phyloP scores from a whole-genome alignment of 2,113 vertebrate genomes.

The Oreotragus oreotragus region DNA sequence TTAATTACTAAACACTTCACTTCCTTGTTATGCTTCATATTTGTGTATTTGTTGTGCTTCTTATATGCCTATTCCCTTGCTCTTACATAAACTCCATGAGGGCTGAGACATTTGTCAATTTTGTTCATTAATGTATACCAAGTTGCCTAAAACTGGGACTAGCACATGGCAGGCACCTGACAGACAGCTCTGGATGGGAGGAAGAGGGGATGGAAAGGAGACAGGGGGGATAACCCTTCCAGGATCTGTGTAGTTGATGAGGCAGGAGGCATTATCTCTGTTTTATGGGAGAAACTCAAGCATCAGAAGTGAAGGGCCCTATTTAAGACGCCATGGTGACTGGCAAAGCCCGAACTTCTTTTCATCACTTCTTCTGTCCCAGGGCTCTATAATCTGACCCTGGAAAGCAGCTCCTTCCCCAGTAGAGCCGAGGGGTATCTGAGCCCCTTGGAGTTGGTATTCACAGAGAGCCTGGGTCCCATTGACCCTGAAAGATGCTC shows the following conservation, averaged over 20 bases:
- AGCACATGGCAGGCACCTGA: background rate
- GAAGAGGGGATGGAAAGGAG: too few relatives aligned
- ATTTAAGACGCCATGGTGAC: background rate
- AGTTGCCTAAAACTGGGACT: background rate
- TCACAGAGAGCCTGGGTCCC: background rate
- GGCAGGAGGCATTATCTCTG: background rate
- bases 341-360: background rate
- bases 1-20: background rate
- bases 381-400: background rate
- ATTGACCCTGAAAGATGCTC: background rate
- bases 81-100: background rate
- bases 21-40: background rate
- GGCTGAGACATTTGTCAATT: background rate
- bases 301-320: background rate
- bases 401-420: background rate
- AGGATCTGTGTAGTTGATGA: accelerated
- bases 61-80: background rate
- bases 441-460: background rate
- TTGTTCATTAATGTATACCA: background rate
- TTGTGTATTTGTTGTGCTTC: background rate
- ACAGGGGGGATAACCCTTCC: background rate
- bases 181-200: too few relatives aligned
- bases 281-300: background rate
- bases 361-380: background rate
- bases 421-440: accelerated